These are phyloP conservation scores for Garrulus glandarius DNA, from an alignment of 2,797 vertebrate species.

Conservation along the genomic window DNA sequence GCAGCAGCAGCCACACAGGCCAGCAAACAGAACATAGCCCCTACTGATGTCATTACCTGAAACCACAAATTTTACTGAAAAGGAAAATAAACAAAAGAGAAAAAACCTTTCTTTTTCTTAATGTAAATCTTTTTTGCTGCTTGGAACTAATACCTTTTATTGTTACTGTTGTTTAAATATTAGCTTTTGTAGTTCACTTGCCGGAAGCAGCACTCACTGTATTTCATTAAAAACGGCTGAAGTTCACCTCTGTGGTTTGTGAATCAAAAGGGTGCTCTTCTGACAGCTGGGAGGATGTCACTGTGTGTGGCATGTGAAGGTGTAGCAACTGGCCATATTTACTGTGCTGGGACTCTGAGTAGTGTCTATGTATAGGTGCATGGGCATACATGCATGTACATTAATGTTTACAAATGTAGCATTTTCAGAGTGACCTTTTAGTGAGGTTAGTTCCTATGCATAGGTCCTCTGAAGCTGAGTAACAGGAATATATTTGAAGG, in stretches of 20 bases:
- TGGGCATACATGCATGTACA: accelerated
- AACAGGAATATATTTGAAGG: neutral
- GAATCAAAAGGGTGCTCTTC: neutral
- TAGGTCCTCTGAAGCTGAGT: neutral
- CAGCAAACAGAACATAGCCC: neutral
- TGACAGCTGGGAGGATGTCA: neutral
- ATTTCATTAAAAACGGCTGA: neutral
- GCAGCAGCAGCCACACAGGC: neutral
- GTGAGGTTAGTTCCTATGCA: neutral
- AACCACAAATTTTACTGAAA: neutral
- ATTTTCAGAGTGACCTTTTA: neutral
- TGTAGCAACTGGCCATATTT: neutral
- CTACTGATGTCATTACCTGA: neutral
- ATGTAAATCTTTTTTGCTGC: neutral
- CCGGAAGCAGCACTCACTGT: neutral
- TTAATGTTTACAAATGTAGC: neutral
- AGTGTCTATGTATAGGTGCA: neutral
- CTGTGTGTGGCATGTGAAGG: neutral
- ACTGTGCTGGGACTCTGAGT: neutral
- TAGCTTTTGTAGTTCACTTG: slow-evolving; percentile 25
- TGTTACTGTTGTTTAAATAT: slow-evolving; percentile 40
- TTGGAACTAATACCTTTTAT: slow-evolving; percentile 1
- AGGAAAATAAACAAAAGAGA: too few species aligned
- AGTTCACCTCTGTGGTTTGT: neutral
- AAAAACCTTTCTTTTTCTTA: neutral